phyloP scores from a whole-genome alignment of 2,888 invertebrate species.

The Clistopyga incitator region DNA sequence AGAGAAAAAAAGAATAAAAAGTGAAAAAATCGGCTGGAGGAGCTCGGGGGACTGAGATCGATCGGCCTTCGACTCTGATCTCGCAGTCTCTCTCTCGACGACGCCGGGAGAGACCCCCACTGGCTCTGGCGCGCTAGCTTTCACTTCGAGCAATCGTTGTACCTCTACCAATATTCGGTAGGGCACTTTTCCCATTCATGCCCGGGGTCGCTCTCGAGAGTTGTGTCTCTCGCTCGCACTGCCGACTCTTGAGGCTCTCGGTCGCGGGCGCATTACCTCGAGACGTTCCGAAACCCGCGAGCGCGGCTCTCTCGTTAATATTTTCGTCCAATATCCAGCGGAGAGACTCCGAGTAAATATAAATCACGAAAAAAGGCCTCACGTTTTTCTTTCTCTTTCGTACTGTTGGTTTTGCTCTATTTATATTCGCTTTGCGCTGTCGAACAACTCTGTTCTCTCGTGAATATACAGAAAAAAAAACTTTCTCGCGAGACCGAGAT shows the following conservation, averaged over 20 bases:
- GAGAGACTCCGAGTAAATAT: constrained; percentile 21
- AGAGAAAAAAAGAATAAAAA: constrained; percentile 12
- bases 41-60: constrained; percentile 6
- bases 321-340: constrained; percentile 40
- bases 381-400: constrained; percentile 14
- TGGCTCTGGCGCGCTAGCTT: constrained; percentile 73
- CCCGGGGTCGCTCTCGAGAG: constrained; percentile 62
- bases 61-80: constrained; percentile 79
- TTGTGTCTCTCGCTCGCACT: constrained; percentile 13
- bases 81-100: constrained; percentile 69
- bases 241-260: constrained; percentile 41
- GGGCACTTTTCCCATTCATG: constrained; percentile 72
- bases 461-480: constrained; percentile 32
- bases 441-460: not conserved
- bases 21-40: constrained; percentile 22
- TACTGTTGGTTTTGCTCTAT: constrained; percentile 26
- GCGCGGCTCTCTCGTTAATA: constrained; percentile 55
- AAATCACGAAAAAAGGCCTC: constrained; percentile 24
- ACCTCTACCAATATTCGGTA: constrained; percentile 79
- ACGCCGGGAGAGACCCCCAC: constrained; percentile 15
- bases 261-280: constrained; percentile 7
- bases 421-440: constrained; percentile 10
- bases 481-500: constrained; percentile 3
- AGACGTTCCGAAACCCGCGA: constrained; percentile 60
- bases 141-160: constrained; percentile 84